A percentile compares a stretch with the other conserved stretches of the same genome.
These are phyloP conservation scores for Pyrgilauda ruficollis DNA, from an alignment of 2,113 vertebrate genomes.

Conservation along the genomic window DNA sequence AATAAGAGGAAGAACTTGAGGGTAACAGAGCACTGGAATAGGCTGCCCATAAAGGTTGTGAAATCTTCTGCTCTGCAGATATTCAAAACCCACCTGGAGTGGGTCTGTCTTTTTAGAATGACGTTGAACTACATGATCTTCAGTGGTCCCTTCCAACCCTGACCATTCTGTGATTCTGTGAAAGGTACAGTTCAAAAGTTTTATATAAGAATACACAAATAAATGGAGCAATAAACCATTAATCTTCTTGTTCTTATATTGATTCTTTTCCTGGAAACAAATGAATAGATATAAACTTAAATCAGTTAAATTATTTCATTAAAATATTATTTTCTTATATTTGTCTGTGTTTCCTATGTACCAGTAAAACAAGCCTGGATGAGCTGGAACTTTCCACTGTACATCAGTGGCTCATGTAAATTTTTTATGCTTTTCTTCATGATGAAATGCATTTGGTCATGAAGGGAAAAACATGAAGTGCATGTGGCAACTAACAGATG, in stretches of 20 bases:
- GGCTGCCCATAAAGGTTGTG: background rate
- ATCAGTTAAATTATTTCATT: background rate
- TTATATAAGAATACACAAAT: background rate
- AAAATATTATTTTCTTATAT: background rate
- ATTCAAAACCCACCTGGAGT: background rate
- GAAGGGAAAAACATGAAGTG: background rate
- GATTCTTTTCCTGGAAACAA: background rate
- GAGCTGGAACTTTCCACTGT: background rate
- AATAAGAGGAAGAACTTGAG: background rate
- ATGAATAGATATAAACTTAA: background rate
- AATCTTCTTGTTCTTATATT: background rate
- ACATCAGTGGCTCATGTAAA: background rate
- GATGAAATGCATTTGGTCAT: background rate
- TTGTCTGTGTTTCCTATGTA: background rate
- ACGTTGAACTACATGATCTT: rapidly evolving
- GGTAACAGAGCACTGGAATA: background rate
- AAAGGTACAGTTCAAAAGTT: background rate
- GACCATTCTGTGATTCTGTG: background rate
- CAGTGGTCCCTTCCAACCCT: background rate
- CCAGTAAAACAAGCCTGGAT: background rate
- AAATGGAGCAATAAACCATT: background rate
- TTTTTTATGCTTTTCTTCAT: background rate
- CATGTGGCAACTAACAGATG: background rate
- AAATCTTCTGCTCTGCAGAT: background rate
- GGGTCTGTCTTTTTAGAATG: background rate